Conservation (phyloP, 2,888 invertebrate species). For the Nymphalis c-album region DNA sequence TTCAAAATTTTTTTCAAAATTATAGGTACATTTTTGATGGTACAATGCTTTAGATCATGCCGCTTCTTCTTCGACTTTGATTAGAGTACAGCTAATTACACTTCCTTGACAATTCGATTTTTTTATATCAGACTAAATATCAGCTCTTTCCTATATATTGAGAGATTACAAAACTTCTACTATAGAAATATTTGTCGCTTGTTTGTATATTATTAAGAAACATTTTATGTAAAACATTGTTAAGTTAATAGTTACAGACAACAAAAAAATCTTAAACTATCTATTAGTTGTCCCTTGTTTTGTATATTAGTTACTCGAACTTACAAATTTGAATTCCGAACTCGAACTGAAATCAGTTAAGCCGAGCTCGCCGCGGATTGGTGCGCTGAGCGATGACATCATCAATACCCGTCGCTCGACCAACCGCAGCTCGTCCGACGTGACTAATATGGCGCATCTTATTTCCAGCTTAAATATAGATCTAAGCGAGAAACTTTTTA, state of each 20-base stretch:
- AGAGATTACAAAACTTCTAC: too few relatives aligned
- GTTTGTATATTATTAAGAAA: too few relatives aligned
- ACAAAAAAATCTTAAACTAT: not conserved
- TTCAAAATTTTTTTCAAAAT: too few relatives aligned
- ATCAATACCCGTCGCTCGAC: slow-evolving; percentile 68
- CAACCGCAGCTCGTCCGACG: slow-evolving; percentile 57
- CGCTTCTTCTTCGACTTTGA: too few relatives aligned
- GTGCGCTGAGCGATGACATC: slow-evolving; percentile 73
- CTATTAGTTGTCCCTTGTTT: not conserved
- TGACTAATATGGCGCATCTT: slow-evolving; percentile 50
- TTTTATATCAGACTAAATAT: too few relatives aligned
- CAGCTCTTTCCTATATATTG: too few relatives aligned
- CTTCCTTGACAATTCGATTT: too few relatives aligned
- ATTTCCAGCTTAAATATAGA: slow-evolving; percentile 33
- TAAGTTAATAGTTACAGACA: not conserved
- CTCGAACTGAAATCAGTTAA: slow-evolving; percentile 72
- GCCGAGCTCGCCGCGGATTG: slow-evolving; percentile 61
- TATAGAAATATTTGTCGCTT: too few relatives aligned
- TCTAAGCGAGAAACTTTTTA: slow-evolving; percentile 4
- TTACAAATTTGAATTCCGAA: slow-evolving; percentile 52
- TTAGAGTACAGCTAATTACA: too few relatives aligned
- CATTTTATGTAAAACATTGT: too few relatives aligned
- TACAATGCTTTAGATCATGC: too few relatives aligned
- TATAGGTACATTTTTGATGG: too few relatives aligned
- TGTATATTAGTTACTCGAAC: slow-evolving; percentile 30